Base-by-base conservation (phyloP, 1,140 invertebrate species). In the Galendromus occidentalis region DNA sequence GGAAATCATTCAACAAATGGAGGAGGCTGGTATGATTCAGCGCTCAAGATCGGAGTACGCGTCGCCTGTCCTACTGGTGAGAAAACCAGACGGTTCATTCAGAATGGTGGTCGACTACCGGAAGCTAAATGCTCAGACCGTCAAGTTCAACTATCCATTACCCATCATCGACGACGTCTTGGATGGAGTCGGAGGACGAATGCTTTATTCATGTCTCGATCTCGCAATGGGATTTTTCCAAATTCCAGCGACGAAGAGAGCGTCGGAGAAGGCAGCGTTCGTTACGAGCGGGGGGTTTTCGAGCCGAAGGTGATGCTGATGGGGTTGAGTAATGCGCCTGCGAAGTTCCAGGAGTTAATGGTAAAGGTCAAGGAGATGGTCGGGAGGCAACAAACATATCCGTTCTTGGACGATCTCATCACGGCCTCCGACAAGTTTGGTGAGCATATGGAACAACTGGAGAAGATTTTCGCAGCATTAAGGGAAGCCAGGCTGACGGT, bases 181-280 rank as follows among this genome's bases (percentile, higher is more conserved):
- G 29, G 66, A 67, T 45, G 22, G 33, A 9, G 20, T 67, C 2
- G 51, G 30, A 4, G 28, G 14, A 0, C 7, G 2, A 14, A 64
- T 28, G 18, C 2, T 65, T 17, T 67, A 44, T 2, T 22, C 14
- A 14, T 65, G 33, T 1, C 1, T 65, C 17, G 41, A 65, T 39
- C 33, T 67, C 7, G 44, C 6, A 29, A 44, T 33, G 33, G 80
- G 79, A 0, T 82, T 77, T 68, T 73, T 76, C 68, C 80, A 79
- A 70, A 30, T 79, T 67, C 28, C 73, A 1, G 63, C 76, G 1
- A 69, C 72, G 55, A 68, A 71, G 42, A 69, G 73, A 1, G 73
- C 73, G 63, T 73, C 70, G 39, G 68, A 73, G 64, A 80, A 77
- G 66, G 76, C 79, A 1, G 76, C 78, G 1, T 80, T 80, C 67